Evolutionary conservation across 2,797 vertebrate genomes (phyloP).

Genomic region (Petrocephalus schoutedeni): DNA sequence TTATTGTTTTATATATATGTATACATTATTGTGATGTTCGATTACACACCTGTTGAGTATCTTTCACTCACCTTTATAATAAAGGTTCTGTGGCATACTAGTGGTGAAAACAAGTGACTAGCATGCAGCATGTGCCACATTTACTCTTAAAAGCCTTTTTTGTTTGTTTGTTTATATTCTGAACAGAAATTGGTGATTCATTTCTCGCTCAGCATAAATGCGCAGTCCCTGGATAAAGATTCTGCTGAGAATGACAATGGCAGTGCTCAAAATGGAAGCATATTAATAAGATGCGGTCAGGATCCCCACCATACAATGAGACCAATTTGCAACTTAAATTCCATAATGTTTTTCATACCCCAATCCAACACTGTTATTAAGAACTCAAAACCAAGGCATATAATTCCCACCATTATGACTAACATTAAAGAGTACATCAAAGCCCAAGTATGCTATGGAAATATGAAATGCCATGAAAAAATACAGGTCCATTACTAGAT

Average conservation of each 20-base stretch:
- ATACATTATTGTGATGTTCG: neutral
- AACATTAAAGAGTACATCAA: neutral
- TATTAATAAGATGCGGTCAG: neutral
- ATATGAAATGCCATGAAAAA: neutral
- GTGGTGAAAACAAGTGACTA: neutral
- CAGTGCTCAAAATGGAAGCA: neutral
- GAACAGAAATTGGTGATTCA: neutral
- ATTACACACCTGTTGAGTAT: neutral
- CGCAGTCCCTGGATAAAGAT: neutral
- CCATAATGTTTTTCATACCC: neutral
- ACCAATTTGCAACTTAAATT: neutral
- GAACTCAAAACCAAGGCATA: neutral
- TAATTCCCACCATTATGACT: neutral
- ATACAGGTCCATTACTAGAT: neutral
- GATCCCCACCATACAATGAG: neutral
- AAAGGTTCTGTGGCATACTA: neutral
- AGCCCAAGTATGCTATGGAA: neutral
- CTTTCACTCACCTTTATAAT: neutral
- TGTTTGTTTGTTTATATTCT: neutral
- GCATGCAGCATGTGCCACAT: neutral
- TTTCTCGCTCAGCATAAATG: neutral
- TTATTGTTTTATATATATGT: neutral
- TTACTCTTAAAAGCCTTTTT: neutral
- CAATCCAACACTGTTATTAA: neutral
- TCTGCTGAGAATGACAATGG: constrained; percentile 6